phyloP scores from a whole-genome alignment of 2,113 vertebrate species.

The Protobothrops mucrosquamatus region DNA sequence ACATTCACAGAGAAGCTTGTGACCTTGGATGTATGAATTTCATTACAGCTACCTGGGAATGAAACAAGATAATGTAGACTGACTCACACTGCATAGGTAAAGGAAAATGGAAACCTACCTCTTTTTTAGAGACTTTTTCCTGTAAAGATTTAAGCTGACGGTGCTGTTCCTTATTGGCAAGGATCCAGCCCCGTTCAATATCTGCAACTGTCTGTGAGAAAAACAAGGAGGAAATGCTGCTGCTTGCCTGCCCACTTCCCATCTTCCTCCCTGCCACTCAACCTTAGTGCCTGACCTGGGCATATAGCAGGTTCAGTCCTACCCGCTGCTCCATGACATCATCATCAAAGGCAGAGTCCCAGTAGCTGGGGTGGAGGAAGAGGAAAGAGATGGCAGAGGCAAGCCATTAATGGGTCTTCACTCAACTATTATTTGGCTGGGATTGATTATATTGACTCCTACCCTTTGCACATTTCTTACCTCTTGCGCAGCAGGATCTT shows the following conservation, averaged over 20 bases:
- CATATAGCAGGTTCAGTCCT: constrained; percentile 90
- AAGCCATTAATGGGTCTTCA: background rate
- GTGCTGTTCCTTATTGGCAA: constrained; percentile 96
- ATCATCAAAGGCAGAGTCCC: constrained; percentile 90
- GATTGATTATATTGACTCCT: background rate
- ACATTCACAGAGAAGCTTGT: background rate
- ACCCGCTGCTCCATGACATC: constrained; percentile 96
- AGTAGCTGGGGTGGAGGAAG: constrained; percentile 78
- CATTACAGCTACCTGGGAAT: background rate
- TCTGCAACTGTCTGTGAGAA: constrained; percentile 86
- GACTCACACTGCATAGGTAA: background rate
- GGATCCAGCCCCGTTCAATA: constrained; percentile 94
- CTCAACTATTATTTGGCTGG: rapidly evolving
- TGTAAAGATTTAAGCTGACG: constrained; percentile 95
- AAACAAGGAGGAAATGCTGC: rapidly evolving
- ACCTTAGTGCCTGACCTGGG: constrained; percentile 78
- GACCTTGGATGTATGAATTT: background rate
- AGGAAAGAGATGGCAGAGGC: constrained; percentile 5
- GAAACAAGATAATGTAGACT: background rate
- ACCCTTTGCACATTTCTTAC: constrained; percentile 50
- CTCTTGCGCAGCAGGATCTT: constrained; percentile 96
- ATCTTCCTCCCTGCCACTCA: background rate
- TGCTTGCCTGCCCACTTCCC: background rate
- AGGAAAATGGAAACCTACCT: constrained; percentile 69
- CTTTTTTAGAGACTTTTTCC: constrained; percentile 98